Conservation (phyloP, 37 sponge, comb jelly and placozoan genomes). For the Spongia lamella region DNA sequence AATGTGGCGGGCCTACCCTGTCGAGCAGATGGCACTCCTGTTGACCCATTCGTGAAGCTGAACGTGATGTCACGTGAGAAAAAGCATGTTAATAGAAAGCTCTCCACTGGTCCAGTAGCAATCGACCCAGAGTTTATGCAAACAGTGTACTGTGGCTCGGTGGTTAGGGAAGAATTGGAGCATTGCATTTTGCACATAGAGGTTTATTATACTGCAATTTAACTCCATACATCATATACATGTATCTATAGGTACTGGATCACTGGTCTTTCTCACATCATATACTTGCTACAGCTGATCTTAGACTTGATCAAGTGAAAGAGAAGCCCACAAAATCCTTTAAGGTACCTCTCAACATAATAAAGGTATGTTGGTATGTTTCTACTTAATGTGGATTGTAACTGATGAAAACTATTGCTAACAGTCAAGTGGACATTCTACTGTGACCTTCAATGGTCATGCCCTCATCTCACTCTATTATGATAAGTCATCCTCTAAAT, state of each 20-base stretch:
- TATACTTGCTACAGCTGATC: too few relatives aligned
- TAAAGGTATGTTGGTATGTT: background rate
- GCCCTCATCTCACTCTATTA: too few relatives aligned
- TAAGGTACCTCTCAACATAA: constrained; percentile 9
- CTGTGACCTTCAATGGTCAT: too few relatives aligned
- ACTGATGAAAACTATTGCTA: too few relatives aligned
- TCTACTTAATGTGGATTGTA: too few relatives aligned
- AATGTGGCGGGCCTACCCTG: constrained; percentile 32
- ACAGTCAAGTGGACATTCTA: too few relatives aligned
- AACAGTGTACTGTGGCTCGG: constrained; percentile 37
- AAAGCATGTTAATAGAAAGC: constrained; percentile 14
- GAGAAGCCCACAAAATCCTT: constrained; percentile 21
- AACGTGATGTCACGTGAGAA: constrained; percentile 43
- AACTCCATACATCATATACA: too few relatives aligned
- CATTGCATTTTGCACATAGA: constrained; percentile 58
- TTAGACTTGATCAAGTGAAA: too few relatives aligned
- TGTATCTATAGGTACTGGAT: constrained; percentile 25
- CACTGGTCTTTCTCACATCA: constrained; percentile 14
- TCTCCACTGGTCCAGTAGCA: constrained; percentile 9
- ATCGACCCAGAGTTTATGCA: constrained; percentile 41
- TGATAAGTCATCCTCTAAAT: too few relatives aligned
- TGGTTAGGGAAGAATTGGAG: constrained; percentile 46
- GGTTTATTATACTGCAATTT: background rate
- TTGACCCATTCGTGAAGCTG: constrained; percentile 54
- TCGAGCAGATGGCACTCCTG: constrained; percentile 45